Evolutionary conservation across 2,113 vertebrate genomes (phyloP), one percentile per base, ranked within the genome.

Genomic region (Cephalophus harveyi): DNA sequence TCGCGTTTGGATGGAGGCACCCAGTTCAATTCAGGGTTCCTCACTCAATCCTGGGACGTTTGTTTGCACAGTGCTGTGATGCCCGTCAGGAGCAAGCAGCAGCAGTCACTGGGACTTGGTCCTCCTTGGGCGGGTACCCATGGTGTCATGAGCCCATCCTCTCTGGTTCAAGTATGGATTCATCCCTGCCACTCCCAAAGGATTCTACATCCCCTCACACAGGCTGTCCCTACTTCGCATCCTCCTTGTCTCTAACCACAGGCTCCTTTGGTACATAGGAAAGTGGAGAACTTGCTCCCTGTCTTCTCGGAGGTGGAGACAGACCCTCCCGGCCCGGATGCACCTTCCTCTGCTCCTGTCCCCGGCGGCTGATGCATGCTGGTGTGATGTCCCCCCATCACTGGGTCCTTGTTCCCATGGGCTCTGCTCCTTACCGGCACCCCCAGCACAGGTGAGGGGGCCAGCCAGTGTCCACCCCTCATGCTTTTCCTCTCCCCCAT

Each of bases 111-210:
- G 59, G 54, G 50, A 50, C 23, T n/a, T 21, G 33, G 50, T 12
- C n/a, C 28, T 67, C 13, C 16, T 50, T 2, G 7, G 59, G 54
- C 11, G 62, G 16, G n/a, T 25, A 28, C 40, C 25, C 2, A 0
- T 3, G 5, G 17, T 10, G 23, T 40, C 17, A 2, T 8, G 21
- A 7, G 23, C 2, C 28, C 0, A 0, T 74, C 12, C 83, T 54
- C 36, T 52, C 30, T 60, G 23, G 12, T 71, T n/a, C 46, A 17
- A 46, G 3, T 27, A 23, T 1, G 6, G 43, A 6, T 4, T 74
- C 55, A 23, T 33, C n/a, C 36, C 78, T 14, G 6, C 81, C 21
- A n/a, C 28, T 3, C 17, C 52, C 16, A 7, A 46, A 81, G 43
- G 12, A 17, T 67, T 52, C 59, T 12, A 43, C 43, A 33, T 59